Base-by-base conservation (phyloP, 2,797 vertebrate genomes). In the Danio albolineatus region DNA sequence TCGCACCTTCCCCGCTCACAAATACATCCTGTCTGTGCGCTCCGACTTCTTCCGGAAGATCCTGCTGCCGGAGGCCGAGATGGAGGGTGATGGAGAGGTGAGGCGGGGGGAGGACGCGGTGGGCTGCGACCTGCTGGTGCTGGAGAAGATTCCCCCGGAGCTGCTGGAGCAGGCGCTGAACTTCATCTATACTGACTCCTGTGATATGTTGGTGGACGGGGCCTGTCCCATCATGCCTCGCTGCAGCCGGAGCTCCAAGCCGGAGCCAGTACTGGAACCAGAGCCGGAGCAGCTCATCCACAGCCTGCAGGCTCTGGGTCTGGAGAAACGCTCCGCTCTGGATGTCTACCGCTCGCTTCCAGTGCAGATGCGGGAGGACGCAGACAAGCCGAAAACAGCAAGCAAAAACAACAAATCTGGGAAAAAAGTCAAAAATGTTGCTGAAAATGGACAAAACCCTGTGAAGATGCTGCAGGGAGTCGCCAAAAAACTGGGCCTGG, bases 161-260 rank as follows among this genome's bases (percentile, higher is more conserved):
- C 90, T 96, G 86, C 94, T 99, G 85, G 94, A 95, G 14, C 93
- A 97, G 12, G 89, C 93, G 60, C 92, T 99, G 67, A 92, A 95
- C 79, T 99, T 96, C 91, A 94, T 98, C 81, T 99, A 99, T 88
- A 97, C 95, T 0, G 96, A 98, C 86, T 95, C 94, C 10, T 98
- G 97, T 80, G 95, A 98, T 87, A 93, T 99, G 88, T 89, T 99
- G 85, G 93, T 94, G 70, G 93, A 95, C 0, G 96, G 96, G 10
- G 92, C 92, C 75, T 93, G 89, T 83, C 96, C 96, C 16, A 94
- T 87, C 87, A 76, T 91, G 48, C 80, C 89, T 0, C 64, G 48
- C 10, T 28, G 38, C 9, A 46, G 1, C 53, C 86, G 85, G 80
- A 85, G 85, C 69, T 87, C 90, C 73, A 90, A 82, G 19, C 72